A percentile compares a stretch with the other conserved stretches of the same genome.
These are phyloP conservation scores for Acanthosepion esculentum DNA, from an alignment of 2,888 invertebrate genomes.

Conservation along the genomic window DNA sequence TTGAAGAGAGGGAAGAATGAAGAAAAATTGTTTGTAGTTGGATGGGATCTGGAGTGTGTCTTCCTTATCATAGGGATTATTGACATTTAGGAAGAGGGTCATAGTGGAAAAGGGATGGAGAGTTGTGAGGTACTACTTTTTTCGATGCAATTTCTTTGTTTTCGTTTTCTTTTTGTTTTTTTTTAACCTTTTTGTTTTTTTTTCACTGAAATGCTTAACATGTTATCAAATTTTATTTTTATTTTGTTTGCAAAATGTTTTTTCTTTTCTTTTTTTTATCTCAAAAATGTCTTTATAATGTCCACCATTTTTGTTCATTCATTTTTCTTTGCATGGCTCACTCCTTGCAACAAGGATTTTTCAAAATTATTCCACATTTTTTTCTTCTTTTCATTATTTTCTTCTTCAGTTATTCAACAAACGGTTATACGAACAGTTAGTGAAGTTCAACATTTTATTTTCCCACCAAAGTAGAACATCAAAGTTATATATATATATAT, in stretches of 20 bases:
- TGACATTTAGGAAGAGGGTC: background rate
- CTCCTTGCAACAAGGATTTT: background rate
- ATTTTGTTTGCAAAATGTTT: background rate
- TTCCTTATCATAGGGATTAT: background rate
- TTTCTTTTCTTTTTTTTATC: background rate
- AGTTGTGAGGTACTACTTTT: background rate
- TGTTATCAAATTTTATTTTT: background rate
- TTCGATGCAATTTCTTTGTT: background rate
- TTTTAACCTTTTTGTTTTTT: background rate
- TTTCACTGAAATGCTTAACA: background rate
- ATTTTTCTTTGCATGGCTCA: background rate
- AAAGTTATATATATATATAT: background rate
- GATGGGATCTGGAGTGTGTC: background rate
- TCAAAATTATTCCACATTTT: background rate
- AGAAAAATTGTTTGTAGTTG: no score
- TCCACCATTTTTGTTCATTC: slow-evolving; percentile 1
- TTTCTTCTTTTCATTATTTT: background rate
- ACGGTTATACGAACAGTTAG: background rate
- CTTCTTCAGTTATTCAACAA: no score
- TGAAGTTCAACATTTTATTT: slow-evolving; percentile 22
- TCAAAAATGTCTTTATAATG: background rate
- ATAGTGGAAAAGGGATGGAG: background rate
- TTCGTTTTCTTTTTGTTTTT: background rate
- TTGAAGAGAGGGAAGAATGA: background rate
- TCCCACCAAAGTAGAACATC: slow-evolving; percentile 14